Evolutionary conservation across 1,140 invertebrate genomes (phyloP).

Genomic region (Venturia canescens): DNA sequence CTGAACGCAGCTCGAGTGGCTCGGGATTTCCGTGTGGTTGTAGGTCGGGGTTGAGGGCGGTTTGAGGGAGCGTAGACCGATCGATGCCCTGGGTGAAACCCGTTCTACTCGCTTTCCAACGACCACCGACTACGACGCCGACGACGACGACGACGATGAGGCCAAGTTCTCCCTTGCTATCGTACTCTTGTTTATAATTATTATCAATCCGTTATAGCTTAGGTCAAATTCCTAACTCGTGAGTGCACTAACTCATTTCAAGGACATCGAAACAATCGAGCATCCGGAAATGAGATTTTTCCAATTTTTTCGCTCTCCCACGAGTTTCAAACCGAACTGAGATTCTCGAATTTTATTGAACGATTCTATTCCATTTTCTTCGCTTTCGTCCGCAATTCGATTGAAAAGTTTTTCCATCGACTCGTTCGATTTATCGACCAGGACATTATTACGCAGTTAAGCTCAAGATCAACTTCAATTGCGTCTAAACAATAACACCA

Average conservation of each 20-base stretch:
- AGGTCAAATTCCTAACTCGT: slow-evolving; percentile 38
- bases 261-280: slow-evolving; percentile 43
- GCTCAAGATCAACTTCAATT: too few relatives aligned
- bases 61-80: slow-evolving; percentile 51
- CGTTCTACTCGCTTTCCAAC: slow-evolving; percentile 30
- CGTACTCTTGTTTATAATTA: slow-evolving; percentile 53
- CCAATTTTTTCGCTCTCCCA: too few relatives aligned
- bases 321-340: background rate
- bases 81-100: slow-evolving; percentile 61
- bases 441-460: too few relatives aligned
- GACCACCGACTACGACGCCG: background rate
- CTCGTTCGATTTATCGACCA: too few relatives aligned
- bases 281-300: slow-evolving; percentile 16
- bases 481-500: too few relatives aligned
- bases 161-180: background rate
- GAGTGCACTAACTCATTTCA: slow-evolving; percentile 60
- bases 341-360: background rate
- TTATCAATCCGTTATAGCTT: slow-evolving; percentile 59
- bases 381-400: too few relatives aligned
- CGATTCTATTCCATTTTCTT: too few relatives aligned
- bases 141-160: slow-evolving; percentile 25
- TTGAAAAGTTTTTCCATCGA: too few relatives aligned
- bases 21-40: slow-evolving; percentile 43
- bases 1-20: slow-evolving; percentile 21
- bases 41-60: slow-evolving; percentile 52